Percentiles rank a stretch among this genome's conserved stretches.
Evolutionary conservation across 1,140 invertebrate genomes (phyloP).

Genomic region (Tenebrio molitor): DNA sequence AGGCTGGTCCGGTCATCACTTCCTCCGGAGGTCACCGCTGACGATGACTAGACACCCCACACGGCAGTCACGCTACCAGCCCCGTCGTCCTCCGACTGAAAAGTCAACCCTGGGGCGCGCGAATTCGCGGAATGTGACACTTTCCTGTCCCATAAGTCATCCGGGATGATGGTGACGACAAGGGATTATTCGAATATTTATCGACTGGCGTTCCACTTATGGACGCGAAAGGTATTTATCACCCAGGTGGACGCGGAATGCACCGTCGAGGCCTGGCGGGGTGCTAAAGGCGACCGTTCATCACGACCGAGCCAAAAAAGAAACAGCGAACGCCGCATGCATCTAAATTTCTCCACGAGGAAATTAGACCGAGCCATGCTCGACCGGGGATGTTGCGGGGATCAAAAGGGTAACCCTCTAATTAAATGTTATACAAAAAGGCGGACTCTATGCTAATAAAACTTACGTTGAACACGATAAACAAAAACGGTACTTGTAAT

Average conservation of each 20-base stretch:
- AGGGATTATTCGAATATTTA: conserved; percentile 47
- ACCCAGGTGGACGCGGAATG: conserved; percentile 38
- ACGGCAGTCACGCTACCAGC: not conserved
- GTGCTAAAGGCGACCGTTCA: conserved; percentile 28
- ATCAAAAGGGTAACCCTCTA: no score
- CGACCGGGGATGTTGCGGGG: no score
- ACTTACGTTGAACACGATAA: no score
- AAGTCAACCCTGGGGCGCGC: conserved; percentile 3
- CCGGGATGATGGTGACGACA: conserved; percentile 28
- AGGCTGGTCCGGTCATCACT: conserved; percentile 52
- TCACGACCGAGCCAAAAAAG: conserved; percentile 17
- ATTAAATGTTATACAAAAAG: no score
- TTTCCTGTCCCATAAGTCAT: conserved; percentile 45
- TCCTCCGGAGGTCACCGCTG: conserved; percentile 47
- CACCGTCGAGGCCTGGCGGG: conserved; percentile 16
- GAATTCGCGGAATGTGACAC: conserved; percentile 41
- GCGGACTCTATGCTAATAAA: no score
- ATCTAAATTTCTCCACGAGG: no score
- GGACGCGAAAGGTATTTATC: conserved; percentile 40
- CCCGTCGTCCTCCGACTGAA: not conserved
- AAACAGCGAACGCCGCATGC: not conserved
- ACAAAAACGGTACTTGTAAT: no score
- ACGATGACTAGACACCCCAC: conserved; percentile 30
- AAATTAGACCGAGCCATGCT: no score
- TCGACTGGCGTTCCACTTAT: conserved; percentile 47